Conservation (phyloP, 2,113 vertebrate genomes). For the Gambusia holbrooki region DNA sequence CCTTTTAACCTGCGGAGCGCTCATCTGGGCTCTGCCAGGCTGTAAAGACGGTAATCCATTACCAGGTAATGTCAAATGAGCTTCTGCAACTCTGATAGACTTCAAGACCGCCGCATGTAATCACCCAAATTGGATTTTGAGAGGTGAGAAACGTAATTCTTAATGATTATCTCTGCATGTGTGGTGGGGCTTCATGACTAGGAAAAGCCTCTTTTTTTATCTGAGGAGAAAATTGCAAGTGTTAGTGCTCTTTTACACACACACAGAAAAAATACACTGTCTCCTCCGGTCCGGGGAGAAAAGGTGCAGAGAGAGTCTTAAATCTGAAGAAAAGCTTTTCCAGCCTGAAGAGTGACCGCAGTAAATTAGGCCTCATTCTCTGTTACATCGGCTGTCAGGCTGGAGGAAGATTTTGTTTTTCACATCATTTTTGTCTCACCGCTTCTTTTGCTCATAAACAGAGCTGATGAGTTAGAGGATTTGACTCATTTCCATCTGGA, state of each 20-base stretch:
- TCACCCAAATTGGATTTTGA: conserved; percentile 71
- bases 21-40: conserved; percentile 28
- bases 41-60: conserved; percentile 66
- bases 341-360: conserved; percentile 1
- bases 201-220: conserved; percentile 26
- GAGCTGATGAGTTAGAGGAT: not conserved
- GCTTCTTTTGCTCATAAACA: not conserved
- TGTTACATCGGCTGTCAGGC: not conserved
- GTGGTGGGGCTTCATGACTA: conserved; percentile 29
- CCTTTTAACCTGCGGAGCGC: conserved; percentile 36
- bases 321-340: conserved; percentile 34
- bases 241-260: conserved; percentile 38
- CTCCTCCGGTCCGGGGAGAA: conserved; percentile 25
- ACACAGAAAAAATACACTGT: not conserved
- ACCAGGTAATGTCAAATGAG: conserved; percentile 58
- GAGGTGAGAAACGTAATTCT: conserved; percentile 68
- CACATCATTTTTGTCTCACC: not conserved
- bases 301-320: conserved; percentile 34
- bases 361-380: conserved; percentile 17
- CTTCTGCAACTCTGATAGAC: conserved; percentile 40
- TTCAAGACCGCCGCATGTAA: conserved; percentile 51
- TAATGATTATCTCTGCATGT: conserved; percentile 69
- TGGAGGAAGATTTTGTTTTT: conserved; percentile 1
- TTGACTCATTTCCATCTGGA: too few species aligned
- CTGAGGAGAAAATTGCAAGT: conserved; percentile 37